A percentile compares a stretch with the other conserved stretches of the same genome.
These are phyloP conservation scores for Suncus etruscus DNA, from an alignment of 2,113 vertebrate species.

Conservation along the genomic window DNA sequence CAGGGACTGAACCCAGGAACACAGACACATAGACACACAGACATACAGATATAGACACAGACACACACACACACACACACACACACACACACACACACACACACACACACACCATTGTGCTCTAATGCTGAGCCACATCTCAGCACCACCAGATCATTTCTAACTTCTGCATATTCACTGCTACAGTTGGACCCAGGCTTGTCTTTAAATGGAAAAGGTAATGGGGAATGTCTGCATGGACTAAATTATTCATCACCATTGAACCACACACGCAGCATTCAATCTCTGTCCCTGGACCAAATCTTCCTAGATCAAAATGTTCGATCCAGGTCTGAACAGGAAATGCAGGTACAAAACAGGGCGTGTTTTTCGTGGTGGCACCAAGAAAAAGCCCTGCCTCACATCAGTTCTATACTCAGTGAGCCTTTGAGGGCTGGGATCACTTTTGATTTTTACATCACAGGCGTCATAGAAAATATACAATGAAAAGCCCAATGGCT, in stretches of 20 bases:
- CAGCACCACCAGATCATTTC: neutral
- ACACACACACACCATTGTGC: too few species aligned
- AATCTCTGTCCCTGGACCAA: constrained; percentile 65
- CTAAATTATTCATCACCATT: constrained; percentile 80
- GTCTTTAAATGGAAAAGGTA: constrained; percentile 74
- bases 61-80: too few species aligned
- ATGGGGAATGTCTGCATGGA: constrained; percentile 69
- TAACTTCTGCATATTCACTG: constrained; percentile 16
- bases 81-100: too few species aligned
- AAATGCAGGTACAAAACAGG: constrained; percentile 64
- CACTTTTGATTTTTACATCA: constrained; percentile 75
- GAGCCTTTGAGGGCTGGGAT: constrained; percentile 44
- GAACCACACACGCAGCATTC: constrained; percentile 69
- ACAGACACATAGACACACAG: too few species aligned
- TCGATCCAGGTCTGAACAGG: constrained; percentile 60
- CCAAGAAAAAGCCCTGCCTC: constrained; percentile 6
- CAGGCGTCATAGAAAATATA: constrained; percentile 76
- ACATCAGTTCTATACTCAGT: neutral
- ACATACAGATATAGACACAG: too few species aligned
- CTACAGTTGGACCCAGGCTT: neutral
- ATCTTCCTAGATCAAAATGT: constrained; percentile 69
- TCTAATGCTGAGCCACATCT: too few species aligned
- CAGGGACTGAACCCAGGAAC: too few species aligned
- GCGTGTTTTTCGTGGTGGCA: constrained; percentile 3
- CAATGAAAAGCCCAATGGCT: constrained; percentile 69